Base-by-base conservation (phyloP, 2,113 vertebrate species). In the Grus americana region DNA sequence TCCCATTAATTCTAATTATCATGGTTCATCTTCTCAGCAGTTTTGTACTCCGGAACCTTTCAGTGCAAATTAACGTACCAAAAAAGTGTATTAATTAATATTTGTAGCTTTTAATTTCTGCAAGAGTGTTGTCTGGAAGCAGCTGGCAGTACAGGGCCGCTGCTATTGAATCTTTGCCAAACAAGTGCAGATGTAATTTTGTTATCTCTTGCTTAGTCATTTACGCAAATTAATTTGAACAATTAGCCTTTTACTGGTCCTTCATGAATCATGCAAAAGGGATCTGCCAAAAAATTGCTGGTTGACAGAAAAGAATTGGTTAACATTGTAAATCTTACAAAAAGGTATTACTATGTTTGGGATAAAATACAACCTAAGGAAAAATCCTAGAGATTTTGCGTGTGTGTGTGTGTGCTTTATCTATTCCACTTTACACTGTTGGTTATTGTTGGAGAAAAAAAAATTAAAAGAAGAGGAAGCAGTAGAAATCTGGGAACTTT, bases 171-270 rank as follows among this genome's bases (percentile, higher is more conserved):
- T 99, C 98, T 95, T 98, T 98, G 99, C 99, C 99, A 99, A 98
- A 98, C 98, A 99, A 98, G 99, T 99, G 99, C 99, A 99, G 99
- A 99, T 99, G 99, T 99, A 99, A 99, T 99, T 99, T 99, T 99
- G 99, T 99, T 99, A 99, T 99, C 99, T 99, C 99, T 99, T 98
- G 98, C 98, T 99, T 99, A 99, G 98, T 99, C 98, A 98, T 99
- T 99, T 99, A 99, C 98, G 97, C 98, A 99, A 99, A 99, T 99
- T 99, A 99, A 99, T 99, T 99, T 99, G 98, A 99, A 99, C 99
- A 99, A 99, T 99, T 99, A 99, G 99, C 99, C 98, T 99, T 99
- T 98, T 98, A 98, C 99, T 98, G 98, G 98, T 99, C 98, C 98
- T 98, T 98, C 98, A 99, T 99, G 98, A 99, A 99, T 99, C 99